These are phyloP conservation scores for Sebastes fasciatus DNA, from an alignment of 2,113 vertebrate genomes.

Conservation along the genomic window DNA sequence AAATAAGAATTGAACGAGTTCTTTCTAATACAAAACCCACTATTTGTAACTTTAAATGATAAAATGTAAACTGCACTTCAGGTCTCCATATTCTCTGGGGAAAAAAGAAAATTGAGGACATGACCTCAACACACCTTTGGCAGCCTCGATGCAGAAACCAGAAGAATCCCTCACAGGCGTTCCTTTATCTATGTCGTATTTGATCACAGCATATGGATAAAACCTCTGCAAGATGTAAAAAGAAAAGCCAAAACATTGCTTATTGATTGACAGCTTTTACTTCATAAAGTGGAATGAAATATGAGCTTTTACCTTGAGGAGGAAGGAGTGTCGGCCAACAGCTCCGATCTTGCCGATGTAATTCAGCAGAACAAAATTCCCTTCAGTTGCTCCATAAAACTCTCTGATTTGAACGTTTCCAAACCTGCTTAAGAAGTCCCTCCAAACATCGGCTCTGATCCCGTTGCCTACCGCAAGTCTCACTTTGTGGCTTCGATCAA, in stretches of 20 bases:
- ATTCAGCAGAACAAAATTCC: constrained; percentile 85
- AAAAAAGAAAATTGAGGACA: neutral
- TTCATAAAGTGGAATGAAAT: neutral
- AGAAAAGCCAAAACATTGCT: neutral
- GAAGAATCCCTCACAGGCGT: constrained; percentile 83
- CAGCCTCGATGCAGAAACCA: constrained; percentile 85
- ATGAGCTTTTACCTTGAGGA: constrained; percentile 80
- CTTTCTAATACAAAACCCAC: too few relatives aligned
- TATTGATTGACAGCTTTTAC: neutral
- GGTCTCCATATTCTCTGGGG: too few relatives aligned
- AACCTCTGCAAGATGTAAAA: neutral
- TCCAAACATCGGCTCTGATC: constrained; percentile 87
- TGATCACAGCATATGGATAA: constrained; percentile 81
- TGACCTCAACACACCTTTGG: constrained; percentile 77
- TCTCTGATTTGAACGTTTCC: constrained; percentile 85
- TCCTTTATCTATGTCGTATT: constrained; percentile 84
- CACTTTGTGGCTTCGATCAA: constrained; percentile 85
- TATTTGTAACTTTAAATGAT: too few relatives aligned
- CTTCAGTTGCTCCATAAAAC: constrained; percentile 89
- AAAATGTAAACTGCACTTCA: too few relatives aligned
- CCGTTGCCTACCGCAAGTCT: constrained; percentile 88
- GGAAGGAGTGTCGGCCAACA: constrained; percentile 81
- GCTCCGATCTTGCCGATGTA: constrained; percentile 86
- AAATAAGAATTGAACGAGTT: too few relatives aligned
- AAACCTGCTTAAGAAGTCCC: constrained; percentile 85